Base-by-base conservation (phyloP, 2,113 vertebrate species). In the Archilochus colubris region DNA sequence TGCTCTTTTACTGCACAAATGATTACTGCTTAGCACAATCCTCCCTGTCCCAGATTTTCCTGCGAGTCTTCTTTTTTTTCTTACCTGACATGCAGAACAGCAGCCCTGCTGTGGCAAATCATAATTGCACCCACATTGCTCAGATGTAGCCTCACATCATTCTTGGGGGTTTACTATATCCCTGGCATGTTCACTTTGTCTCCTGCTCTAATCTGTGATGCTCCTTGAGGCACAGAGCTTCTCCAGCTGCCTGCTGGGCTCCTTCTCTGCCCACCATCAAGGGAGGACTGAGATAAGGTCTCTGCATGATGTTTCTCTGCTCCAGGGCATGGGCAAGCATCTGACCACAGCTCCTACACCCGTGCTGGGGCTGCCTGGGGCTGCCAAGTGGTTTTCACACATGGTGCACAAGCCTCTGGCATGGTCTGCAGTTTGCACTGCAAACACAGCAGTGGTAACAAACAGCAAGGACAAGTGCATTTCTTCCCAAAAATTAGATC, bases 341-440 rank as follows among this genome's bases (percentile, higher is more conserved):
- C 8, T 1, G 3, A 23, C 15, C 20, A 14, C 2, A 8, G 22
- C 18, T 81, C 30, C 64, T 73, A 50, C 33, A 55, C 27, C 14
- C 0, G 0, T 55, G 44, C 46, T 89, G 31, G 22, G 74, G 54
- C 10, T 5, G 6, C 31, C 44, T 33, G 38, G 53, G 27, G 31
- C 61, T 94, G 22, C 50, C 67, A 13, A 17, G 38, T 10, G 2
- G 5, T 43, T 88, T 80, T 11, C 40, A 77, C 36, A 28, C 14
- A 9, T 0, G 1, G 20, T 44, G 33, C 53, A 18, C 38, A 67
- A 54, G 18, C 6, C 27, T 23, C 4, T 2, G 3, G 22, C 7
- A 22, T 1, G 2, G 22, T 40, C n/a, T 2, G 2, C 19, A 40
- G 40, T 40, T 40, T 40, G 40, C 46, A 22, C 31, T 22, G 50